Evolutionary conservation across 2,888 invertebrate genomes (phyloP).

Genomic region (Apotomis turbidana): DNA sequence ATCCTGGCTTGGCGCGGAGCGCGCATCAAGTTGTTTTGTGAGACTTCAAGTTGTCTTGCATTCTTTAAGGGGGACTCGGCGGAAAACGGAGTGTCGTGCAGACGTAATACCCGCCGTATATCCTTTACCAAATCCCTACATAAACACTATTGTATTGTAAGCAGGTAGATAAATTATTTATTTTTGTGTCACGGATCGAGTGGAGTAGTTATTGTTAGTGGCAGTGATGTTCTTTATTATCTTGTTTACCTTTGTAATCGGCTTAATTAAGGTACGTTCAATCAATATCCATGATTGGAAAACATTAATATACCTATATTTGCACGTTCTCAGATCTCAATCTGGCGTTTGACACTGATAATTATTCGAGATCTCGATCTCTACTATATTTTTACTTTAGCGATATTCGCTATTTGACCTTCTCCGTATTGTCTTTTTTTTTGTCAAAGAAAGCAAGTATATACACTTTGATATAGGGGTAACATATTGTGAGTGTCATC

Average conservation of each 20-base stretch:
- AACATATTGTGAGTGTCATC: too few relatives aligned
- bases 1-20: conserved; percentile 44
- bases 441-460: too few relatives aligned
- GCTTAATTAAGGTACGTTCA: not conserved
- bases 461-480: too few relatives aligned
- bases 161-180: conserved; percentile 38
- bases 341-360: too few relatives aligned
- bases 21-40: conserved; percentile 55
- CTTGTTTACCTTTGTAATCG: not conserved
- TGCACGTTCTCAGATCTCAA: too few relatives aligned
- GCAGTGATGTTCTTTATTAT: not conserved
- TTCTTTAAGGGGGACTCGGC: conserved; percentile 47
- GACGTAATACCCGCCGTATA: conserved; percentile 34
- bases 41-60: conserved; percentile 50
- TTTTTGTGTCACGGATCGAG: conserved; percentile 19
- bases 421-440: too few relatives aligned
- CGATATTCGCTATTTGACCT: too few relatives aligned
- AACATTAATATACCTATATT: too few relatives aligned
- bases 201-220: conserved; percentile 2
- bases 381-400: too few relatives aligned
- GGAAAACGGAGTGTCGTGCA: conserved; percentile 46
- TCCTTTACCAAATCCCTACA: conserved; percentile 36
- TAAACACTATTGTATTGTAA: conserved; percentile 36
- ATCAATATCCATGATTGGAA: too few relatives aligned
- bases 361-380: too few relatives aligned